Percentiles rank a stretch among this genome's conserved stretches.
These are phyloP conservation scores for Eciton burchellii DNA, from an alignment of 1,140 invertebrate genomes.

Conservation along the genomic window DNA sequence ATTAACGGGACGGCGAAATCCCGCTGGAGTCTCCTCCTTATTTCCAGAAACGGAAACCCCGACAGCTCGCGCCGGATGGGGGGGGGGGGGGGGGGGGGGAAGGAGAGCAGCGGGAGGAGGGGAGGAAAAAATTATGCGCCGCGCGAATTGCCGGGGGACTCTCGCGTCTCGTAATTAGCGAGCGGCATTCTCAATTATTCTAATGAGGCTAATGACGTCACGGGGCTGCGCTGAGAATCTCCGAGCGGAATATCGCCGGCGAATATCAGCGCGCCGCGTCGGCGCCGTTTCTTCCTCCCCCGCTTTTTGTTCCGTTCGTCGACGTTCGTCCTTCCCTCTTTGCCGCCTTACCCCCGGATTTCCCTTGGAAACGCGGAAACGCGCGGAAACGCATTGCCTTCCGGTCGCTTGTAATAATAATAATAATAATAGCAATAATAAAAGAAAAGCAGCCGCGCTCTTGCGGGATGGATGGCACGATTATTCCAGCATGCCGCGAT, in stretches of 20 bases:
- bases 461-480: background rate
- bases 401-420: background rate
- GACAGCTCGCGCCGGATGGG: no score
- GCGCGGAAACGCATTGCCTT: background rate
- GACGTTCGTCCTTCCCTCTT: background rate
- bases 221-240: conserved; percentile 62
- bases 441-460: background rate
- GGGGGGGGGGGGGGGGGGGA: no score
- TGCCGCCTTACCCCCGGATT: conserved; percentile 36
- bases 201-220: conserved; percentile 77
- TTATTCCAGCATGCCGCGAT: background rate
- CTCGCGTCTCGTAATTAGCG: conserved; percentile 74
- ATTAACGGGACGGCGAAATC: conserved; percentile 39
- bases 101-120: no score
- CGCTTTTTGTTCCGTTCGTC: background rate
- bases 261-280: conserved; percentile 55
- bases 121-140: conserved; percentile 47
- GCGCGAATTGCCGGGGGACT: conserved; percentile 24
- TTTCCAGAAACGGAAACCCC: conserved; percentile 1
- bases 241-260: conserved; percentile 43
- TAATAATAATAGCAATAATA: no score
- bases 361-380: conserved; percentile 5
- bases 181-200: conserved; percentile 77
- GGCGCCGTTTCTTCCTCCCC: background rate
- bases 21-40: conserved; percentile 39